Evolutionary conservation across 2,888 invertebrate genomes (phyloP).

Genomic region (Dimorphilus gyrociliatus): DNA sequence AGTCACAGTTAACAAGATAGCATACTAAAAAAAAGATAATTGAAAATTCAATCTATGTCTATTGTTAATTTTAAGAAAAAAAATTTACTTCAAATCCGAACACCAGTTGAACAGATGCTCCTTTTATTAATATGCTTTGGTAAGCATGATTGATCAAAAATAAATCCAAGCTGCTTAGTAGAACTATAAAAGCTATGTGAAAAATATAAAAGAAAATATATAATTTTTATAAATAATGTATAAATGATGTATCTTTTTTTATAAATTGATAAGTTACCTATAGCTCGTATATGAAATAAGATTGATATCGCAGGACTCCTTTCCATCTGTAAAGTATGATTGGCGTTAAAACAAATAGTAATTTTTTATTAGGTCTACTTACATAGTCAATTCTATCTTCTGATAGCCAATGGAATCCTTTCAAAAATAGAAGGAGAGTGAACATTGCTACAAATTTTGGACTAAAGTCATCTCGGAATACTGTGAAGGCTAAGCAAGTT

Average conservation of each 20-base stretch:
- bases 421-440: slow-evolving; percentile 81
- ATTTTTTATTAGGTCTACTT: slow-evolving; percentile 41
- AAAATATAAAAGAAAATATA: too few species aligned
- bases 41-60: too few species aligned
- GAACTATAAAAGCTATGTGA: slow-evolving; percentile 52
- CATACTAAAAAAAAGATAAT: slow-evolving; percentile 48
- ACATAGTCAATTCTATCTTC: slow-evolving; percentile 98
- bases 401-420: slow-evolving; percentile 98
- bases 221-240: too few species aligned
- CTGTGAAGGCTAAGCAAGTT: slow-evolving; percentile 95
- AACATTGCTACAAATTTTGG: slow-evolving; percentile 87
- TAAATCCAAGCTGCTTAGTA: slow-evolving; percentile 66
- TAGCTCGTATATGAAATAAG: slow-evolving; percentile 79
- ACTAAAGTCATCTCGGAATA: slow-evolving; percentile 95
- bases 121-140: slow-evolving; percentile 72
- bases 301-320: slow-evolving; percentile 88
- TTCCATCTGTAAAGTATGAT: slow-evolving; percentile 64
- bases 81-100: slow-evolving; percentile 73
- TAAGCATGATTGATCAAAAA: slow-evolving; percentile 85
- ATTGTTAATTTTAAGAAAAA: background rate
- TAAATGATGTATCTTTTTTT: slow-evolving; percentile 1
- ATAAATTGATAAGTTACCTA: slow-evolving; percentile 46
- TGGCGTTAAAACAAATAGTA: background rate
- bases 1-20: slow-evolving; percentile 79
- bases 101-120: slow-evolving; percentile 91